These are phyloP conservation scores for Troides helena DNA, from an alignment of 2,888 invertebrate genomes.

Conservation along the genomic window DNA sequence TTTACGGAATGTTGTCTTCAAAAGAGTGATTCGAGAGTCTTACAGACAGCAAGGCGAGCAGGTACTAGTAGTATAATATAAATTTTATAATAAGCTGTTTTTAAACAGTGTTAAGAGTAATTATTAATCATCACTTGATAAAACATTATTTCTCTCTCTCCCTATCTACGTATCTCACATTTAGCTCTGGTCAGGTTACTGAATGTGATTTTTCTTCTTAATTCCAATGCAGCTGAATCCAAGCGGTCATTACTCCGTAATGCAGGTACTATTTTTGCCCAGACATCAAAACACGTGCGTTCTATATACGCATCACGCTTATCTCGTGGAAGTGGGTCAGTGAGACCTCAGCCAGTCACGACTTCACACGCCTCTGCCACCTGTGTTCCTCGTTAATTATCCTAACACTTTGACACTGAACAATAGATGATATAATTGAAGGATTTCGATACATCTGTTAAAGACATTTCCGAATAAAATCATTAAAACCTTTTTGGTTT, in stretches of 20 bases:
- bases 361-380: conserved; percentile 26
- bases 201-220: not conserved
- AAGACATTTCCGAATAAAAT: not conserved
- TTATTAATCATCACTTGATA: too few species aligned
- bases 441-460: not conserved
- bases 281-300: conserved; percentile 21
- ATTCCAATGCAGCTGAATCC: not conserved
- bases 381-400: conserved; percentile 8
- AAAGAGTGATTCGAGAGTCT: too few species aligned
- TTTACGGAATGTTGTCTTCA: too few species aligned
- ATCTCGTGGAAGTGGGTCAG: conserved; percentile 25
- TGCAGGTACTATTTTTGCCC: conserved; percentile 4
- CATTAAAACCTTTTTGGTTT: not conserved
- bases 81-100: too few species aligned
- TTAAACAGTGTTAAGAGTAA: too few species aligned
- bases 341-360: conserved; percentile 27
- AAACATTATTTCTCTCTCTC: too few species aligned
- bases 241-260: not conserved
- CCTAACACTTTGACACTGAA: conserved; percentile 11
- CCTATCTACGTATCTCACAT: too few species aligned
- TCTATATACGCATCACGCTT: conserved; percentile 16
- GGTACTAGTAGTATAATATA: too few species aligned
- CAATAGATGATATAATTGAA: conserved; percentile 22
- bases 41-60: too few species aligned
- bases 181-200: not conserved